These are phyloP conservation scores for Odontesthes bonariensis DNA, from an alignment of 2,113 vertebrate genomes.

Conservation along the genomic window DNA sequence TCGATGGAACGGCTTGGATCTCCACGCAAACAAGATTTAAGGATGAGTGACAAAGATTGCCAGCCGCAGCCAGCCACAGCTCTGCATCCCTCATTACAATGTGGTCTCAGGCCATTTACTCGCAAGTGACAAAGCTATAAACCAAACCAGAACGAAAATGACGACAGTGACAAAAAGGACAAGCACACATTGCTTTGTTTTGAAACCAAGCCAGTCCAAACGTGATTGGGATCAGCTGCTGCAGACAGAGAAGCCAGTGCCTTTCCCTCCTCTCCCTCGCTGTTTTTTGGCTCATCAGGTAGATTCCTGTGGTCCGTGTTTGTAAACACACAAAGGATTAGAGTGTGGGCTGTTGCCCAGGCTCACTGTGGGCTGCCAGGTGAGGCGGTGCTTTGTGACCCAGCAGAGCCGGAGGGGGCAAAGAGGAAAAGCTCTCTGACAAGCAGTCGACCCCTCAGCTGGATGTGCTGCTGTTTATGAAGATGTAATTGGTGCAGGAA, in stretches of 20 bases:
- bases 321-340: constrained; percentile 64
- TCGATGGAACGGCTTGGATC: constrained; percentile 45
- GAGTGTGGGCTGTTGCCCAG: constrained; percentile 38
- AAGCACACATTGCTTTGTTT: constrained; percentile 21
- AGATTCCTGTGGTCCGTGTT: constrained; percentile 75
- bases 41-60: constrained; percentile 42
- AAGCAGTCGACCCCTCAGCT: constrained; percentile 49
- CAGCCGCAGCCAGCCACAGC: constrained; percentile 4
- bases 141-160: constrained; percentile 14
- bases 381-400: constrained; percentile 29
- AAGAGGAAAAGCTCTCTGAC: constrained; percentile 39
- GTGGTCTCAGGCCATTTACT: constrained; percentile 43
- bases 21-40: constrained; percentile 29
- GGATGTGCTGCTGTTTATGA: constrained; percentile 55
- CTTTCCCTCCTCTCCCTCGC: constrained; percentile 5
- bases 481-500: constrained; percentile 56
- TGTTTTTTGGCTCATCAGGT: constrained; percentile 56
- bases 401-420: constrained; percentile 22
- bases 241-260: constrained; percentile 9
- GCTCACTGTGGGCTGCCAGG: constrained; percentile 22
- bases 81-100: constrained; percentile 54
- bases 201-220: constrained; percentile 17
- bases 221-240: constrained; percentile 41
- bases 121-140: constrained; percentile 39
- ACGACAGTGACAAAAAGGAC: constrained; percentile 18